Base-by-base conservation (phyloP, 2,797 vertebrate genomes). In the Gymnothorax reevesii region DNA sequence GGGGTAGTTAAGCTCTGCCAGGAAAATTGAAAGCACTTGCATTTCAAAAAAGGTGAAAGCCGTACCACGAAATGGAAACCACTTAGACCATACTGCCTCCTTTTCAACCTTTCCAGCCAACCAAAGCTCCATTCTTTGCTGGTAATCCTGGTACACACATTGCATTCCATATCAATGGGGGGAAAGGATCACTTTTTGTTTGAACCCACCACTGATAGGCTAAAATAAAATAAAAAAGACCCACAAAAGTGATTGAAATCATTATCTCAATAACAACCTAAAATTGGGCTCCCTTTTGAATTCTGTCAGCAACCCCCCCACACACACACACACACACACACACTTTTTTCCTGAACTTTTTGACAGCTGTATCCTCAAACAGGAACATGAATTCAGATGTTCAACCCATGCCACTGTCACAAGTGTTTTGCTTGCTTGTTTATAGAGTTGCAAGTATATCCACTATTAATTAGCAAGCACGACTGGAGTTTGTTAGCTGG, bases 21-120 rank as follows among this genome's bases (percentile, higher is more conserved):
- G 27, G 57, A 86, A 73, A 42, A 59, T 83, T 69, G 82, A 57
- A 57, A 71, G 69, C 42, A 33, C 52, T 10, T 10, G 73, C 20
- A 8, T 52, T 25, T 54, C 20, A 17, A 52, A 17, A 54, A 27
- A 69, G 64, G 25, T n/a, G 52, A 57, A 86, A 80, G 57, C n/a
- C 22, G 25, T 55, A 17, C 49, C 75, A 52, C 13, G 22, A 33
- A 71, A 54, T 33, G 80, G 62, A 82, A 62, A 82, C 62, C 25
- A 77, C 33, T 82, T 86, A 59, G 13, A 82, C 85, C 55, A 42
- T 17, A 86, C 64, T 86, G 71, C 27, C 66, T 75, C 57, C 66
- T 54, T 75, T 83, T 83, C 82, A n/a, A 83, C 82, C 86, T 57
- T 87, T 55, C 17, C 73, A 83, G 57, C 49, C 20, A 87, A 75